Percentiles rank a stretch among this genome's conserved stretches.
These are phyloP conservation scores for Pandemis cinnamomeana DNA, from an alignment of 2,888 invertebrate genomes.

Conservation along the genomic window DNA sequence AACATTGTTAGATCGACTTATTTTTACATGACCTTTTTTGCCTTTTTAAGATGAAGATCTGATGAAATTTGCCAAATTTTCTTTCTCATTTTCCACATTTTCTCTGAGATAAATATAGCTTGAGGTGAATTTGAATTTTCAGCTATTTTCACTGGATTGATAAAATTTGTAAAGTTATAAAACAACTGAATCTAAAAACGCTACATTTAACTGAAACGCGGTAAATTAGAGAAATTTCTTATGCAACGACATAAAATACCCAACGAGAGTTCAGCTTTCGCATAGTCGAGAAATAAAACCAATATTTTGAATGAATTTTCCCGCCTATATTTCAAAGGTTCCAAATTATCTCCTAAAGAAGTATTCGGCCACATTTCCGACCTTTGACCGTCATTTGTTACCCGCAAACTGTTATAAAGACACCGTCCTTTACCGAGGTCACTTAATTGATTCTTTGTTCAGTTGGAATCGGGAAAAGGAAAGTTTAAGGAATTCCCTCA, in stretches of 20 bases:
- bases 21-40: constrained; percentile 10
- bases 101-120: neutral
- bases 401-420: constrained; percentile 41
- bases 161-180: too few species aligned
- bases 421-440: constrained; percentile 29
- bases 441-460: constrained; percentile 41
- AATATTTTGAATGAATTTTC: constrained; percentile 26
- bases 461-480: constrained; percentile 7
- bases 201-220: neutral
- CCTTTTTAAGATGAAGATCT: neutral
- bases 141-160: too few species aligned
- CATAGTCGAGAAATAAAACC: constrained; percentile 6
- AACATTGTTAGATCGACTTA: constrained; percentile 11
- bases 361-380: constrained; percentile 40
- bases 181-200: neutral
- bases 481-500: constrained; percentile 16
- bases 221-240: too few species aligned
- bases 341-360: constrained; percentile 40
- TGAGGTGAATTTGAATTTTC: neutral
- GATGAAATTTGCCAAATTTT: neutral
- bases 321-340: constrained; percentile 31
- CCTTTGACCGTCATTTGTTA: constrained; percentile 42
- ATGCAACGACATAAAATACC: neutral
- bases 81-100: neutral
- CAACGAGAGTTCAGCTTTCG: neutral